Conservation (phyloP, 2,888 invertebrate genomes). For the Yponomeuta plumbellus region DNA sequence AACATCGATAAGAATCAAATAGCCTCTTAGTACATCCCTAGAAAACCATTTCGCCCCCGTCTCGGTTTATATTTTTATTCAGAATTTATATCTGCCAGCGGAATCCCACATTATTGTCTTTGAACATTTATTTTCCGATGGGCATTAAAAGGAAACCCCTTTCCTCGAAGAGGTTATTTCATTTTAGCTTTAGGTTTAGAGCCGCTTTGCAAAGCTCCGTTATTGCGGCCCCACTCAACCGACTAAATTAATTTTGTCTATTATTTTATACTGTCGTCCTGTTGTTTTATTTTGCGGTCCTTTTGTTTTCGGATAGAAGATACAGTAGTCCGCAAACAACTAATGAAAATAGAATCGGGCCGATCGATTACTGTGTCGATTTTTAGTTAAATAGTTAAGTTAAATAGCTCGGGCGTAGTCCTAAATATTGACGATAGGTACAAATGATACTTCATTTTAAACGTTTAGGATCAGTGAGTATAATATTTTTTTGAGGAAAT, state of each 20-base stretch:
- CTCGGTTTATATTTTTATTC: slow-evolving; percentile 65
- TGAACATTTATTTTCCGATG: slow-evolving; percentile 72
- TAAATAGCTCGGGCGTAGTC: too few relatives aligned
- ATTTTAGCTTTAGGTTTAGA: slow-evolving; percentile 74
- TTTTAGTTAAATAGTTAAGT: too few relatives aligned
- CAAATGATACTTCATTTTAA: too few relatives aligned
- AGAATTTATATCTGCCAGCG: slow-evolving; percentile 68
- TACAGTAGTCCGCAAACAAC: not conserved
- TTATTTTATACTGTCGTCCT: slow-evolving; percentile 38
- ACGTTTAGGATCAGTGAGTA: too few relatives aligned
- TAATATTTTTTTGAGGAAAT: too few relatives aligned
- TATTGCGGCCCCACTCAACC: slow-evolving; percentile 41
- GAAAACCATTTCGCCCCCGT: slow-evolving; percentile 32
- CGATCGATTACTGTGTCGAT: too few relatives aligned
- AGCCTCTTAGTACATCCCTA: slow-evolving; percentile 33
- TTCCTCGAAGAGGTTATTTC: slow-evolving; percentile 68
- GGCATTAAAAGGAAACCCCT: slow-evolving; percentile 74
- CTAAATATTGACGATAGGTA: too few relatives aligned
- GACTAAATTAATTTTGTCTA: slow-evolving; percentile 64
- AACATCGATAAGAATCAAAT: slow-evolving; percentile 6
- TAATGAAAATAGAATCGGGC: too few relatives aligned
- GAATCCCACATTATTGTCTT: slow-evolving; percentile 75
- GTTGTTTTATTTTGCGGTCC: not conserved
- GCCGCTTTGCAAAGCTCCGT: slow-evolving; percentile 56
- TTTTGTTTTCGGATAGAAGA: not conserved